Percentiles rank a stretch among this genome's conserved stretches.
Conservation (phyloP, 2,797 vertebrate species). For the Pangasius sanitwongsei region DNA sequence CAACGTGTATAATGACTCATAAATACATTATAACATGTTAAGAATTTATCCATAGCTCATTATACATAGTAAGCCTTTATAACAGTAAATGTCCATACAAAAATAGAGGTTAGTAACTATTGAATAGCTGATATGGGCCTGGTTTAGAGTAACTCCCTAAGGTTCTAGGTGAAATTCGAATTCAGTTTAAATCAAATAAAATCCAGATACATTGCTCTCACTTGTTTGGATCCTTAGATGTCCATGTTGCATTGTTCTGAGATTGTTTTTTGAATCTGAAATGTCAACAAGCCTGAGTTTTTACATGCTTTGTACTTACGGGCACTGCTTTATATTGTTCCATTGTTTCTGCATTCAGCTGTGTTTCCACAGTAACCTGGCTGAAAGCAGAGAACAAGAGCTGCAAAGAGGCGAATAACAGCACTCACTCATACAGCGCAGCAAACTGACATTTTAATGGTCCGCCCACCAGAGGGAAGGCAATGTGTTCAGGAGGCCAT, state of each 20-base stretch:
- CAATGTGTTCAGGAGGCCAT: background rate
- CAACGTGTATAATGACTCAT: background rate
- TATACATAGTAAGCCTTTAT: background rate
- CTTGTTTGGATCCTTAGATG: conserved; percentile 10
- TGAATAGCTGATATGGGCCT: background rate
- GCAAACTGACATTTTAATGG: conserved; percentile 28
- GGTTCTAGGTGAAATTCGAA: background rate
- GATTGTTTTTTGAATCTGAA: conserved; percentile 4
- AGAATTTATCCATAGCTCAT: background rate
- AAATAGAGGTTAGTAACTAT: background rate
- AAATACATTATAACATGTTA: background rate
- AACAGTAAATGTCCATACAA: background rate
- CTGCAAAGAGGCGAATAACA: conserved; percentile 31
- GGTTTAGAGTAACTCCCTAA: background rate
- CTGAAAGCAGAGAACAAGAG: conserved; percentile 36
- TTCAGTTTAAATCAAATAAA: background rate
- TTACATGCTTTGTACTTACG: conserved; percentile 26
- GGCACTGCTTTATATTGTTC: conserved; percentile 33
- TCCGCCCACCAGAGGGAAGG: conserved; percentile 3
- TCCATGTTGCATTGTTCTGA: conserved; percentile 15
- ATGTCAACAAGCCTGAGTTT: conserved; percentile 26
- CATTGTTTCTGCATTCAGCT: conserved; percentile 45
- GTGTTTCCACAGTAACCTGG: conserved; percentile 68
- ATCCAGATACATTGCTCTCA: conserved; percentile 3
- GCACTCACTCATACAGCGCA: conserved; percentile 24